Percentiles rank a stretch among this genome's conserved stretches.
Conservation (phyloP, 2,113 vertebrate species). For the Corythaeola cristata region DNA sequence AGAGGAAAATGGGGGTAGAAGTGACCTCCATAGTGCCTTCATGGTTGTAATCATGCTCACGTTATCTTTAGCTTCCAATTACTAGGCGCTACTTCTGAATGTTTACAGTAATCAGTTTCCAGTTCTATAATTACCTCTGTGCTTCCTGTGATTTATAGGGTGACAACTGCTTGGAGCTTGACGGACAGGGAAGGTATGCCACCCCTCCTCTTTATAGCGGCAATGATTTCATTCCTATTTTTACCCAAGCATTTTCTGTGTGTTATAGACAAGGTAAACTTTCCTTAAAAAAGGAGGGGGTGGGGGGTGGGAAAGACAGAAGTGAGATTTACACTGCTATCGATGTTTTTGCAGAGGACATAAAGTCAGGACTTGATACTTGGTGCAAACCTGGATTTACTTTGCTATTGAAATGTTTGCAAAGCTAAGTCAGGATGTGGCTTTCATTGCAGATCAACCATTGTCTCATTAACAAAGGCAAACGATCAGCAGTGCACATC, state of each 20-base stretch:
- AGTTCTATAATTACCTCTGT: constrained; percentile 47
- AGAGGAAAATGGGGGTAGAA: not conserved
- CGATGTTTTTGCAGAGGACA: not conserved
- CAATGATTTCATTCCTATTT: constrained; percentile 49
- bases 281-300: not conserved
- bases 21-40: not conserved
- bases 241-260: not conserved
- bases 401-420: not conserved
- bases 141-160: constrained; percentile 52
- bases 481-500: not conserved
- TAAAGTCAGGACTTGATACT: not conserved
- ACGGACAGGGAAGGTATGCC: not conserved
- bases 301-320: not conserved
- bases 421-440: constrained; percentile 4
- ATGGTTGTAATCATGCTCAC: not conserved
- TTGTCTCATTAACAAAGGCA: not conserved
- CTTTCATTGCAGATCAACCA: not conserved
- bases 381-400: not conserved
- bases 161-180: constrained; percentile 43
- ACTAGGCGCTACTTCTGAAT: not conserved
- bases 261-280: not conserved
- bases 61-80: not conserved
- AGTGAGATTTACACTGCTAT: not conserved
- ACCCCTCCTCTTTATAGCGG: not conserved
- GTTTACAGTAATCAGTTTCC: constrained; percentile 31